phyloP scores from a whole-genome alignment of 2,113 vertebrate species.

The Chloropsis cyanopogon region DNA sequence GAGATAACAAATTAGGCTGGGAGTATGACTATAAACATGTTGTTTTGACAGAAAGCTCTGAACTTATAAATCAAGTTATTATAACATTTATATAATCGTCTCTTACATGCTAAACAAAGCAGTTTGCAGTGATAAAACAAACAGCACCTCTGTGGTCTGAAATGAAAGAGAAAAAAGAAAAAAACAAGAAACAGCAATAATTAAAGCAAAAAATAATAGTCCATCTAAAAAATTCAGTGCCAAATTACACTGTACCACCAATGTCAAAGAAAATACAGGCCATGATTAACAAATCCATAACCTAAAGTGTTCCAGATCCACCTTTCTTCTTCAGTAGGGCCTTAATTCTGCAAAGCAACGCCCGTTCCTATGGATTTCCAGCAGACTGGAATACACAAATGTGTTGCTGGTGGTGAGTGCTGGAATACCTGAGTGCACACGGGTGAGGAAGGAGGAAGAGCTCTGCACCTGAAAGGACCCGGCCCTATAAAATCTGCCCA shows the following conservation, averaged over 20 bases:
- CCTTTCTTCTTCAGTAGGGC: neutral
- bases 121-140: neutral
- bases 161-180: neutral
- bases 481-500: neutral
- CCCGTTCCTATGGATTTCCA: neutral
- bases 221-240: neutral
- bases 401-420: neutral
- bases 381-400: fast-evolving
- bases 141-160: neutral
- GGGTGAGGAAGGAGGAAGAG: neutral
- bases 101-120: neutral
- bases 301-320: neutral
- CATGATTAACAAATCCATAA: neutral
- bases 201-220: neutral
- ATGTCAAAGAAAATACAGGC: neutral
- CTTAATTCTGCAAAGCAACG: neutral
- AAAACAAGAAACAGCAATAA: neutral
- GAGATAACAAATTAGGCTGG: neutral
- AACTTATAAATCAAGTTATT: slow-evolving; percentile 12
- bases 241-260: neutral
- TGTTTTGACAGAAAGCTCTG: slow-evolving; percentile 24
- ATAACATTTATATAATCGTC: slow-evolving; percentile 2
- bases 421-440: fast-evolving
- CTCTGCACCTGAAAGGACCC: neutral
- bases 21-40: neutral